A percentile compares a stretch with the other conserved stretches of the same genome.
phyloP scores from a whole-genome alignment of 2,113 vertebrate genomes.

The Prochilodus magdalenae region DNA sequence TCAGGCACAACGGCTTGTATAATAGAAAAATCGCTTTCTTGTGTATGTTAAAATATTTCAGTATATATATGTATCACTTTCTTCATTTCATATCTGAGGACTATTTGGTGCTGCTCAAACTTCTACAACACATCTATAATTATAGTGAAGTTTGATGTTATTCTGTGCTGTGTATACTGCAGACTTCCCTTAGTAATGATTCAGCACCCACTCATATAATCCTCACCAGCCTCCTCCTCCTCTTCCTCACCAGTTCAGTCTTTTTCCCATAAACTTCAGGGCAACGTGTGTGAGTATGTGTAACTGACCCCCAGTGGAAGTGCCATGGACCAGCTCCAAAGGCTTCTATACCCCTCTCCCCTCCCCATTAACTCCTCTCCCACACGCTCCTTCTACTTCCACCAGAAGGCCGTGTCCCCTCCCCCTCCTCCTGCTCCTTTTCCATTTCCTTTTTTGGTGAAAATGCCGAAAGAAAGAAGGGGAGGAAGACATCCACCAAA shows the following conservation, averaged over 20 bases:
- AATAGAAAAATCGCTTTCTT: not conserved
- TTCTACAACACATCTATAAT: not conserved
- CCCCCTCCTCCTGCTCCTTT: slow-evolving; percentile 73
- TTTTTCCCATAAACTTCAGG: slow-evolving; percentile 69
- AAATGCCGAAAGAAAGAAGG: slow-evolving; percentile 82
- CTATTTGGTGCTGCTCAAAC: not conserved
- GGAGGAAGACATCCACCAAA: slow-evolving; percentile 71
- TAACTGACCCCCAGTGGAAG: slow-evolving; percentile 83
- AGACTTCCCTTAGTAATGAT: slow-evolving; percentile 16
- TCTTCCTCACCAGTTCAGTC: slow-evolving; percentile 43
- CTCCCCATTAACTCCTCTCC: slow-evolving; percentile 60
- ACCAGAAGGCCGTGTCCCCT: slow-evolving; percentile 65
- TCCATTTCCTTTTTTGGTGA: slow-evolving; percentile 99
- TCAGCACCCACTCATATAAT: slow-evolving; percentile 35
- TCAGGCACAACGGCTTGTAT: not conserved
- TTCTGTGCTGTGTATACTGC: slow-evolving; percentile 2
- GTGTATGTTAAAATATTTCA: not conserved
- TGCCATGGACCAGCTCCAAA: slow-evolving; percentile 94
- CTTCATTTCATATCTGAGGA: not conserved
- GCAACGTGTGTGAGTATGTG: slow-evolving; percentile 62
- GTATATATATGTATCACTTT: no score
- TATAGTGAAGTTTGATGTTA: not conserved
- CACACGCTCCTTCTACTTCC: slow-evolving; percentile 63
- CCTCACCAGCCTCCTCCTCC: slow-evolving; percentile 11
- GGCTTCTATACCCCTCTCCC: slow-evolving; percentile 78